Base-by-base conservation (phyloP, 2,888 invertebrate species). In the Asteroscopus sphinx region DNA sequence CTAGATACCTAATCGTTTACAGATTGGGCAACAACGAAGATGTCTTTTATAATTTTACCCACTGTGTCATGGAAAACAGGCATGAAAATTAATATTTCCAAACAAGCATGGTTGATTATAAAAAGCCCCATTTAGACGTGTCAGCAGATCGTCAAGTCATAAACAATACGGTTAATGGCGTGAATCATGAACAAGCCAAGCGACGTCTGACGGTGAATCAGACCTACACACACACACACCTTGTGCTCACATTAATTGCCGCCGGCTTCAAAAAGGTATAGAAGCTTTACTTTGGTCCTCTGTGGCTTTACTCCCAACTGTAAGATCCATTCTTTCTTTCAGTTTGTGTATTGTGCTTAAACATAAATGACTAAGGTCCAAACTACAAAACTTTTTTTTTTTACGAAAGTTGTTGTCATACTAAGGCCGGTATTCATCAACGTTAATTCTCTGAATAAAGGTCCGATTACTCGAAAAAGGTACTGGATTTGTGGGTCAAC, bases 151-250 rank as follows among this genome's bases (percentile, higher is more conserved):
- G 61, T 49, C 67, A 52, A 45, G 47, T 68, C 60, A 48, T 65
- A 68, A 73, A 67, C 61, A 57, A 53, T 62, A 70, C 55, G 45
- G 66, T 62, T 71, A 65, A 68, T 63, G 44, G 56, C 48, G 53
- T 77, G 77, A 77, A 65, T 73, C 77, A 77, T 59, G 62, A 12
- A 47, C 63, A 41, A 32, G 61, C 45, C 51, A 54, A 41, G 32
- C n/a, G 61, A 30, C 36, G 66, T 32, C 39, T 55, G 55, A 28
- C 61, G 53, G 42, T 70, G 75, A 73, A 68, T 75, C 75, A 75
- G 57, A 58, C 51, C 26, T 9, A 49, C 53, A 54, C 21, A 21
- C n/a, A 4, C 4, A 4, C 21, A 21, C 52, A 49, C 56, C 61
- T 65, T 45, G 48, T 30, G 49, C 48, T 28, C 30, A 35, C 30